A percentile compares a stretch with the other conserved stretches of the same genome.
Conservation (phyloP, 2,113 vertebrate genomes). For the Siniperca knerii region DNA sequence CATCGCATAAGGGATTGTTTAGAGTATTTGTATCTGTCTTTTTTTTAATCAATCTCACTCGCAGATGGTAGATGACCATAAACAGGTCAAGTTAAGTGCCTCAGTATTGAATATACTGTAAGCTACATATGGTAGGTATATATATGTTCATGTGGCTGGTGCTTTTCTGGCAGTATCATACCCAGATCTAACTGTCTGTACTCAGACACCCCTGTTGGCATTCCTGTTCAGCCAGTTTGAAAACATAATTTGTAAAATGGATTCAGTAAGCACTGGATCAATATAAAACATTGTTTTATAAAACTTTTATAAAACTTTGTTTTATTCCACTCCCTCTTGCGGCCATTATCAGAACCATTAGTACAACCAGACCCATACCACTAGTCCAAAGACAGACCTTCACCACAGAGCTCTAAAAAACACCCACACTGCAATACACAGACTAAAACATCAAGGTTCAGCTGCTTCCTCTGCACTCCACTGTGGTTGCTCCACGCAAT, state of each 20-base stretch:
- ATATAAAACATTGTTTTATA: neutral
- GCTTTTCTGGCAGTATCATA: neutral
- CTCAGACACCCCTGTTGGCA: constrained; percentile 20
- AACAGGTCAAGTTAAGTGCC: constrained; percentile 1
- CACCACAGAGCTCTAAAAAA: constrained; percentile 40
- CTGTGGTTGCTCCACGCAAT: constrained; percentile 28
- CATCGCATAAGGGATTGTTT: neutral
- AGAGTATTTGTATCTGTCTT: neutral
- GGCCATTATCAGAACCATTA: constrained; percentile 38
- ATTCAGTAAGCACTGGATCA: constrained; percentile 51
- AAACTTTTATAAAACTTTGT: neutral
- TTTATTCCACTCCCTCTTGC: constrained; percentile 8
- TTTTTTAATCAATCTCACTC: neutral
- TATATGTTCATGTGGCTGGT: neutral
- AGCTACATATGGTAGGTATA: neutral
- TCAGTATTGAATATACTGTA: constrained; percentile 1
- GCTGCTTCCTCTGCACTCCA: constrained; percentile 21
- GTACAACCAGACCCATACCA: constrained; percentile 9
- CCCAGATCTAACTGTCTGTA: constrained; percentile 12
- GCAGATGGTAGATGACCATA: constrained; percentile 20
- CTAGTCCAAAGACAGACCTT: neutral
- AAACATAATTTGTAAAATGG: constrained; percentile 70
- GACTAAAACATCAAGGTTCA: constrained; percentile 37
- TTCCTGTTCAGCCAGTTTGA: constrained; percentile 39
- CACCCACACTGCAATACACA: constrained; percentile 13